These are phyloP conservation scores for Drosophila falleni DNA, from an alignment of 2,888 invertebrate species.

Conservation along the genomic window DNA sequence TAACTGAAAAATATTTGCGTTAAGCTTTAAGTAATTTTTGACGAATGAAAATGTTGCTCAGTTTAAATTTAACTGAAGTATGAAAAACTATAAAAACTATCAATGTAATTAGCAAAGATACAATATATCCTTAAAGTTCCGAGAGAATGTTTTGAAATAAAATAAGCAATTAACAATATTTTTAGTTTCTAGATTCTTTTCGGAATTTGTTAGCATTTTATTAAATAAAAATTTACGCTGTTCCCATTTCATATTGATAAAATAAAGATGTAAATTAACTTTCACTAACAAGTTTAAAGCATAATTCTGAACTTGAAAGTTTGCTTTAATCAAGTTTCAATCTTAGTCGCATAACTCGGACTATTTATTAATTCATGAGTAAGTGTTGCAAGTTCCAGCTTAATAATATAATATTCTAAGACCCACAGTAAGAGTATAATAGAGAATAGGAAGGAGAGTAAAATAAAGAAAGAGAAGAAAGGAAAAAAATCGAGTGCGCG, in stretches of 20 bases:
- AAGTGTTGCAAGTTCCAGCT: conserved; percentile 26
- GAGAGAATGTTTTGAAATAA: too few species aligned
- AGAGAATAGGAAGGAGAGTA: conserved; percentile 41
- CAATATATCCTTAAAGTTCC: too few species aligned
- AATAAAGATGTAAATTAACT: background rate
- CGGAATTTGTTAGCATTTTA: too few species aligned
- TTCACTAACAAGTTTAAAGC: conserved; percentile 2
- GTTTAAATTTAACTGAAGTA: too few species aligned
- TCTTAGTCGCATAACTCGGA: conserved; percentile 17
- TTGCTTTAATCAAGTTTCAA: conserved; percentile 14
- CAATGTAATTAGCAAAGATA: too few species aligned
- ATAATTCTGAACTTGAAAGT: conserved; percentile 5
- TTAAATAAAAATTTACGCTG: background rate
- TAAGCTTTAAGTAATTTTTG: too few species aligned
- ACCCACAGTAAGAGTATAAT: conserved; percentile 50
- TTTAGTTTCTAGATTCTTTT: too few species aligned
- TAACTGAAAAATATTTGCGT: too few species aligned
- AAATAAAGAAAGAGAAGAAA: conserved; percentile 5
- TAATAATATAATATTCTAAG: conserved; percentile 43
- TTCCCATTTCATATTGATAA: background rate
- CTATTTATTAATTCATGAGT: conserved; percentile 24
- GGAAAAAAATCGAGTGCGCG: conserved; percentile 71
- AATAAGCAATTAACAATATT: too few species aligned
- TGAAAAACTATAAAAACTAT: too few species aligned
- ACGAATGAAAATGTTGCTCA: too few species aligned